phyloP scores from a whole-genome alignment of 2,797 vertebrate genomes.

The Scleropages formosus region DNA sequence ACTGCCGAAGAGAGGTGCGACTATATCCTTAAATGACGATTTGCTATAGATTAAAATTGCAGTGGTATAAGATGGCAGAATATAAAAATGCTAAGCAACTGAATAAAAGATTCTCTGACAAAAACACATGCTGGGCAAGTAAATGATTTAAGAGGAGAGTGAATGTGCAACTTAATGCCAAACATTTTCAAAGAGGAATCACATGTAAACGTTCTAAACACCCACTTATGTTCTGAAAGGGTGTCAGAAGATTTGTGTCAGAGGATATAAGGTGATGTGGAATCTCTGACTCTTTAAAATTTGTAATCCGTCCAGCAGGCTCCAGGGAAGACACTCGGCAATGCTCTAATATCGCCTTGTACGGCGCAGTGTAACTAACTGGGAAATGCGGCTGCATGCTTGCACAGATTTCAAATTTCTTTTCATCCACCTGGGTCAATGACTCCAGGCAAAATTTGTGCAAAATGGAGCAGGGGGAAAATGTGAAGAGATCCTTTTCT shows the following conservation, averaged over 20 bases:
- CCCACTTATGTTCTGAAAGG: conserved; percentile 27
- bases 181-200: not conserved
- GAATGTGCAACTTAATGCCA: not conserved
- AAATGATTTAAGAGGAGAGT: not conserved
- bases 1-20: too few relatives aligned
- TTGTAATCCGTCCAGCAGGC: conserved; percentile 16
- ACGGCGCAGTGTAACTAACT: not conserved
- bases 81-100: too few relatives aligned
- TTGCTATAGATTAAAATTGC: too few relatives aligned
- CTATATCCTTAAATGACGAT: too few relatives aligned
- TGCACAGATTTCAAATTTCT: conserved; percentile 8
- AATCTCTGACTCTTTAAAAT: conserved; percentile 19
- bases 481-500: not conserved
- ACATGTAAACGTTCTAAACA: not conserved
- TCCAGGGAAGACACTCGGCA: conserved; percentile 9
- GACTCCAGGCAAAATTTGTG: not conserved
- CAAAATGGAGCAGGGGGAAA: not conserved
- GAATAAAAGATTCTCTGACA: not conserved
- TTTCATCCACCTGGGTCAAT: not conserved
- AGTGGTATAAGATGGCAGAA: too few relatives aligned
- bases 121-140: conserved; percentile 3
- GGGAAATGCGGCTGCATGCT: conserved; percentile 8
- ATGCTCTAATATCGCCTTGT: not conserved
- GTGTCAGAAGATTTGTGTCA: conserved; percentile 19
- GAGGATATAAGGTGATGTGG: not conserved